Evolutionary conservation across 2,113 vertebrate genomes (phyloP).

Genomic region (Pimephales promelas): DNA sequence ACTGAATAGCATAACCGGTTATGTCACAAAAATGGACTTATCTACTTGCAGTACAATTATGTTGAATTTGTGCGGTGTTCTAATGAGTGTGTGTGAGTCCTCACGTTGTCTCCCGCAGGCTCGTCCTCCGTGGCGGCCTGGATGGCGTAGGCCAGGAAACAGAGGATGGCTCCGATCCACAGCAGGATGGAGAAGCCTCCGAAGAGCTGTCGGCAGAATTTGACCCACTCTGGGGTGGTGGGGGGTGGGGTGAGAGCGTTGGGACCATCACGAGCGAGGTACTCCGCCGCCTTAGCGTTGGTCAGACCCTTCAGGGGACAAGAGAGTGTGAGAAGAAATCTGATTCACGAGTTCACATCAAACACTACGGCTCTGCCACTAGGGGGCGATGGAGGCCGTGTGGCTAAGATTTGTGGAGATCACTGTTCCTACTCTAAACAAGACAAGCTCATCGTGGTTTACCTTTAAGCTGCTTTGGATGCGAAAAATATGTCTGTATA

Average conservation of each 20-base stretch:
- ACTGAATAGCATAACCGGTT: not conserved
- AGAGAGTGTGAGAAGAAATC: not conserved
- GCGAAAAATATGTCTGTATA: not conserved
- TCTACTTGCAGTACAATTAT: not conserved
- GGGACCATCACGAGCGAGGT: constrained; percentile 84
- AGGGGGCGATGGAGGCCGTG: not conserved
- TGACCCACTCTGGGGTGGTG: constrained; percentile 92
- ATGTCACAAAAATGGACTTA: not conserved
- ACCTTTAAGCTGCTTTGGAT: not conserved
- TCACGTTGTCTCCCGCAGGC: constrained; percentile 86
- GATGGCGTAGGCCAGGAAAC: constrained; percentile 91
- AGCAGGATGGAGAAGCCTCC: constrained; percentile 91
- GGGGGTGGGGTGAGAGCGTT: constrained; percentile 90
- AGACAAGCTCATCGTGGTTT: not conserved
- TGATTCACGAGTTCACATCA: not conserved
- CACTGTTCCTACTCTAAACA: not conserved
- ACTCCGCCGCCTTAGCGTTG: constrained; percentile 88
- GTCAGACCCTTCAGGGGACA: constrained; percentile 81
- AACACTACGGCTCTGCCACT: not conserved
- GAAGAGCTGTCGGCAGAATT: constrained; percentile 92
- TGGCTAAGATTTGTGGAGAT: not conserved
- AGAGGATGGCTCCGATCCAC: constrained; percentile 92
- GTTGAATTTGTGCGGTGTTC: not conserved
- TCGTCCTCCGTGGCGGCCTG: constrained; percentile 88
- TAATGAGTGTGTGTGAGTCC: constrained; percentile 52